Base-by-base conservation (phyloP, 1,140 invertebrate genomes). In the Pseudomyrmex pallidus region DNA sequence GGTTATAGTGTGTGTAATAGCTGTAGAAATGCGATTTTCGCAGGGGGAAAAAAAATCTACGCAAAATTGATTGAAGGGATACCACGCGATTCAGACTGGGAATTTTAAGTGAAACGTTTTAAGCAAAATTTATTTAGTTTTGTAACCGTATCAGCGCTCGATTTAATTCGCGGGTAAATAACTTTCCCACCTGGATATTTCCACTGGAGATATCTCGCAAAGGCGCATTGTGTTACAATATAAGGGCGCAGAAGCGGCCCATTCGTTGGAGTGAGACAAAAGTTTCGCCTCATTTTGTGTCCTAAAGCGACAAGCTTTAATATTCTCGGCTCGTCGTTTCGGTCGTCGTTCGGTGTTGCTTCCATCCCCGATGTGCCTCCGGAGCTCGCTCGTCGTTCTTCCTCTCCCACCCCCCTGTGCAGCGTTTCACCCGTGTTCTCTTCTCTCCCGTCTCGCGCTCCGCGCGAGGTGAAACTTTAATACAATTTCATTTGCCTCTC, bases 401-500 rank as follows among this genome's bases (percentile, higher is more conserved):
- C 22, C 4, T 0, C 13, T 3, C 50, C 2, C 22, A 15, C 1
- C 48, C 35, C 9, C 52, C 48, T 66, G n/a, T 12, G n/a, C n/a
- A 44, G 12, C 20, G 0, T 4, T 44, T 10, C 35, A 2, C 17
- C 50, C 10, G 12, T 15, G 17, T 25, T 52, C 22, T 7, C 22
- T 22, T 20, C 13, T 44, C 57, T 44, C 64, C 52, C 35, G 50
- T 7, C 44, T 15, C 9, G 12, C 73, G 50, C 83, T 57, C 67
- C 73, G 35, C 62, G 59, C 82, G 85, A 89, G 88, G 88, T 89
- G 86, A 90, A 90, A 90, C 89, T 90, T 90, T 90, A 90, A 90
- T 90, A 90, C 89, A 90, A 90, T 90, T 90, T 90, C 89, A 90
- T 90, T 90, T 90, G 89, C 86, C 78, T 89, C 89, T 87, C 77